Percentiles rank a stretch among this genome's conserved stretches.
phyloP scores from a whole-genome alignment of 2,113 vertebrate genomes.

The Corydoras maculifer region DNA sequence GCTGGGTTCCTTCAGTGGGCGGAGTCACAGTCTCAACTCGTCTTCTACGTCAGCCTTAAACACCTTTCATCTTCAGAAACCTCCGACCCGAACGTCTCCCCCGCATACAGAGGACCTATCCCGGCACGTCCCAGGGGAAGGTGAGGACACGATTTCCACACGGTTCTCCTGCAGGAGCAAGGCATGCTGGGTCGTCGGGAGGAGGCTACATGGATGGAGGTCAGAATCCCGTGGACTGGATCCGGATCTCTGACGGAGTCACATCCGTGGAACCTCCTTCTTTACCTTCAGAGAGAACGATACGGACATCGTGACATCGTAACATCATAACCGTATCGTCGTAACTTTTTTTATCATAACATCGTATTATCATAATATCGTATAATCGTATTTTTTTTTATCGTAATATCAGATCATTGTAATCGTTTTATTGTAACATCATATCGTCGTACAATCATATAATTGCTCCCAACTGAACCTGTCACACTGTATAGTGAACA shows the following conservation, averaged over 20 bases:
- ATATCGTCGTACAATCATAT: too few species aligned
- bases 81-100: not conserved
- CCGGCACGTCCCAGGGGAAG: not conserved
- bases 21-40: constrained; percentile 46
- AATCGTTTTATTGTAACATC: too few species aligned
- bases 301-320: not conserved
- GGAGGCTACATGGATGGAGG: constrained; percentile 19
- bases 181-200: constrained; percentile 47
- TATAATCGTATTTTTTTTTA: too few species aligned
- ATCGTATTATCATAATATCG: too few species aligned
- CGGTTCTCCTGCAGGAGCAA: constrained; percentile 37
- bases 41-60: not conserved
- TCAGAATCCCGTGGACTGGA: constrained; percentile 70
- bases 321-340: too few species aligned
- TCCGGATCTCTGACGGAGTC: constrained; percentile 47
- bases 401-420: too few species aligned
- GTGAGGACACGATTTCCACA: constrained; percentile 22
- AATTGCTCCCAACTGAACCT: too few species aligned
- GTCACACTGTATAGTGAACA: too few species aligned
- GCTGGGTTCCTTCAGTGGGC: constrained; percentile 54
- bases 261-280: constrained; percentile 51
- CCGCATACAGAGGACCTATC: not conserved
- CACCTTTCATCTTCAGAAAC: not conserved
- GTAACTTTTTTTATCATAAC: too few species aligned
- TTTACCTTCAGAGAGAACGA: constrained; percentile 48